Conservation (phyloP, 2,888 invertebrate genomes). For the Apoderus coryli region DNA sequence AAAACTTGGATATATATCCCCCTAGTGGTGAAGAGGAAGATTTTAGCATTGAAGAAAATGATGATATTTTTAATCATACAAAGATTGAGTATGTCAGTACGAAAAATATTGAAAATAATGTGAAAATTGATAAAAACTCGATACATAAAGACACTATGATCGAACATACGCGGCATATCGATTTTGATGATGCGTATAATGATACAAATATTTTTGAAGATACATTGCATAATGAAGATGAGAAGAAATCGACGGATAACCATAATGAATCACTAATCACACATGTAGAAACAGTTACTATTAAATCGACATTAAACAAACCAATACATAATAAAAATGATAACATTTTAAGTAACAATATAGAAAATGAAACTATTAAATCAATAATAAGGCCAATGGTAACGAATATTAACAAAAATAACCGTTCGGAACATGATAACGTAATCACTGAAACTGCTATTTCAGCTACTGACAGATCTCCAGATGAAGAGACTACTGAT, state of each 20-base stretch:
- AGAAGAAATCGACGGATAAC: no score
- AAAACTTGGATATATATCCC: conserved; percentile 29
- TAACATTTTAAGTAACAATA: conserved; percentile 26
- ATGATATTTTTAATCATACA: background rate
- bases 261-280: no score
- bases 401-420: conserved; percentile 1
- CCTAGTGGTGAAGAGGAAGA: conserved; percentile 13
- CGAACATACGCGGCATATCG: conserved; percentile 34
- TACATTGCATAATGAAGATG: no score
- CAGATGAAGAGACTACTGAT: conserved; percentile 27
- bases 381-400: conserved; percentile 14
- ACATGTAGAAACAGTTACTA: no score
- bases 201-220: conserved; percentile 35
- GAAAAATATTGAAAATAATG: conserved; percentile 22
- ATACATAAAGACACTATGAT: conserved; percentile 27
- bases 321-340: conserved; percentile 19
- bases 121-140: conserved; percentile 22
- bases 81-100: conserved; percentile 23
- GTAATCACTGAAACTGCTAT: conserved; percentile 12
- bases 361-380: conserved; percentile 25
- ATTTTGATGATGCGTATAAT: conserved; percentile 37
- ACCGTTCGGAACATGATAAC: conserved; percentile 1
- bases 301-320: conserved; percentile 20
- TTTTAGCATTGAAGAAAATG: conserved; percentile 16
- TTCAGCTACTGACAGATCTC: conserved; percentile 6